Evolutionary conservation across 2,113 vertebrate genomes (phyloP).

Genomic region (Rhabdomys dilectus): DNA sequence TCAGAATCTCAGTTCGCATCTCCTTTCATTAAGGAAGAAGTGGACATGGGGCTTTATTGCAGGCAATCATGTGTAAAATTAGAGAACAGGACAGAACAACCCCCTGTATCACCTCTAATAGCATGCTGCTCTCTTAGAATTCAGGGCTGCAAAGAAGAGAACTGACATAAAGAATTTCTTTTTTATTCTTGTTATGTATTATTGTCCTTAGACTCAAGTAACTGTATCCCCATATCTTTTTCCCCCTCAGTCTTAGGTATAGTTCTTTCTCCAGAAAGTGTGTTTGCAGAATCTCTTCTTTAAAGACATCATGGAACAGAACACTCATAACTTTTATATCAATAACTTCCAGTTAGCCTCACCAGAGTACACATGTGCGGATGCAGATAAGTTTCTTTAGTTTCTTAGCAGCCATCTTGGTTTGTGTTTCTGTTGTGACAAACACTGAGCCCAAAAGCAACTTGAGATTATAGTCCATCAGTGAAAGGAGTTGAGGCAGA

Average conservation of each 20-base stretch:
- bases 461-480: too few species aligned
- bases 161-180: background rate
- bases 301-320: background rate
- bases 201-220: background rate
- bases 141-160: background rate
- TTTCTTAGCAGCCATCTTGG: background rate
- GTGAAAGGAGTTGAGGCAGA: background rate
- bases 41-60: background rate
- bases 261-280: background rate
- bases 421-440: background rate
- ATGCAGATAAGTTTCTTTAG: background rate
- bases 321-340: background rate
- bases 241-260: background rate
- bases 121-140: background rate
- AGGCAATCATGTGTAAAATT: background rate
- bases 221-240: background rate
- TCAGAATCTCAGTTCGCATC: background rate
- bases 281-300: background rate
- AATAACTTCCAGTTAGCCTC: background rate
- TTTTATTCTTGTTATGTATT: background rate
- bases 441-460: background rate
- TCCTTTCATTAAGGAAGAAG: background rate
- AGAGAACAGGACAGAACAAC: background rate
- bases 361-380: background rate
- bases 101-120: background rate